phyloP scores from a whole-genome alignment of 2,113 vertebrate genomes.

The Thomomys bottae region DNA sequence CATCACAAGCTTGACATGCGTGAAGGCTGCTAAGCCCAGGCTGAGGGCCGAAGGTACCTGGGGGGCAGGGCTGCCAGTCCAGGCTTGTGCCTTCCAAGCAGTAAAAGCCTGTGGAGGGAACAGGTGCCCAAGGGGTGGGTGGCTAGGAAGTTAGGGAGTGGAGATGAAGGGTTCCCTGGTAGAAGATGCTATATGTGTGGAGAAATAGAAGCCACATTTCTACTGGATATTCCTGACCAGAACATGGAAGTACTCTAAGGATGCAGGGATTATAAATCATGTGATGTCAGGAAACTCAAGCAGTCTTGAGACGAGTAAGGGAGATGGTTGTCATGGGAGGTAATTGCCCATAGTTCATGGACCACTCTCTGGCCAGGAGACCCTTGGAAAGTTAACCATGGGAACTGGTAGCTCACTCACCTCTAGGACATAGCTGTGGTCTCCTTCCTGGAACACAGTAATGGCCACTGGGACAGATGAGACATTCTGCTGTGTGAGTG shows the following conservation, averaged over 20 bases:
- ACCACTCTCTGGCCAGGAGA: neutral
- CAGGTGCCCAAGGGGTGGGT: neutral
- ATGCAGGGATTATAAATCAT: neutral
- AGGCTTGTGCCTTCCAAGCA: constrained; percentile 88
- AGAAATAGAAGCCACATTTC: neutral
- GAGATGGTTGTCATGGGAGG: neutral
- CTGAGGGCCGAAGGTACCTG: constrained; percentile 87
- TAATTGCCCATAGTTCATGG: neutral
- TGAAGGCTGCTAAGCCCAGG: constrained; percentile 81
- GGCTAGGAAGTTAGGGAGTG: neutral
- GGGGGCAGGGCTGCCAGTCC: constrained; percentile 87
- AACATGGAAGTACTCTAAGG: neutral
- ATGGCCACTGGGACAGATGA: constrained; percentile 88
- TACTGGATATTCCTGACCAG: neutral
- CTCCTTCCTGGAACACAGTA: constrained; percentile 87
- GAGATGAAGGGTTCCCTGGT: neutral
- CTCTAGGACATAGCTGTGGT: constrained; percentile 88
- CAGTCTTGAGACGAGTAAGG: neutral
- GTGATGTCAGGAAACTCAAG: neutral
- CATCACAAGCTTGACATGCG: constrained; percentile 87
- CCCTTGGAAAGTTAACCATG: rapidly evolving
- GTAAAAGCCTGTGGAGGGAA: constrained; percentile 87
- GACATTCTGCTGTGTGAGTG: constrained; percentile 85
- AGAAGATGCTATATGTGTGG: too few relatives aligned
- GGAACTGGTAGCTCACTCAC: constrained; percentile 78